Conservation (phyloP, 2,888 invertebrate species). For the Drosophila falleni region DNA sequence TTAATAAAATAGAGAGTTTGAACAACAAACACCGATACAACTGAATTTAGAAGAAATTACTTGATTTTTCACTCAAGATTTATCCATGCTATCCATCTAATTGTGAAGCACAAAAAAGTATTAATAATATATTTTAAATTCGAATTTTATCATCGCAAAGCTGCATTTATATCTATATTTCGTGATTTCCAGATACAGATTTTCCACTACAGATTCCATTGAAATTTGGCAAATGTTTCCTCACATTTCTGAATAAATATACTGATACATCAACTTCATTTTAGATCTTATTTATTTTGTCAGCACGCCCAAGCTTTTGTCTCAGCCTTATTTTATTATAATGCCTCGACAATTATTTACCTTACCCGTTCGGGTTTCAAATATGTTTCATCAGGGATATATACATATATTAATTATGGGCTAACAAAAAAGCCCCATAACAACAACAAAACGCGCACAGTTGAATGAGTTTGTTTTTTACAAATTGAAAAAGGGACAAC, state of each 20-base stretch:
- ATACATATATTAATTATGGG: slow-evolving; percentile 72
- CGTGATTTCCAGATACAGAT: too few relatives aligned
- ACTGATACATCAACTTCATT: not conserved
- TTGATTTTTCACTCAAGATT: too few relatives aligned
- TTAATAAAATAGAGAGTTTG: not conserved
- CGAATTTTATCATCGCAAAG: not conserved
- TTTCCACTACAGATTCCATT: not conserved
- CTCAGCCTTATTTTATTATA: slow-evolving; percentile 26
- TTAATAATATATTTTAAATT: not conserved
- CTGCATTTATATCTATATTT: too few relatives aligned
- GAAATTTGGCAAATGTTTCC: not conserved
- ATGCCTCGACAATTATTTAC: slow-evolving; percentile 63
- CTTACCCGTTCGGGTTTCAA: slow-evolving; percentile 56
- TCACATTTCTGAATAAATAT: not conserved
- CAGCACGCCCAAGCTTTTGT: not conserved
- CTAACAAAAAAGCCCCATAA: slow-evolving; percentile 34
- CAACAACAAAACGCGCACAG: slow-evolving; percentile 57
- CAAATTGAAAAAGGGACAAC: slow-evolving; percentile 72
- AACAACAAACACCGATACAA: not conserved
- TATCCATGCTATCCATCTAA: too few relatives aligned
- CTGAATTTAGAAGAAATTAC: not conserved
- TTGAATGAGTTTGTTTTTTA: slow-evolving; percentile 69
- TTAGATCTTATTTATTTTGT: not conserved
- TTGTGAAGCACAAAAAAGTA: too few relatives aligned
- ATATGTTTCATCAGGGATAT: slow-evolving; percentile 61